Conservation (phyloP, 2,888 invertebrate species). For the Willowsia nigromaculata region DNA sequence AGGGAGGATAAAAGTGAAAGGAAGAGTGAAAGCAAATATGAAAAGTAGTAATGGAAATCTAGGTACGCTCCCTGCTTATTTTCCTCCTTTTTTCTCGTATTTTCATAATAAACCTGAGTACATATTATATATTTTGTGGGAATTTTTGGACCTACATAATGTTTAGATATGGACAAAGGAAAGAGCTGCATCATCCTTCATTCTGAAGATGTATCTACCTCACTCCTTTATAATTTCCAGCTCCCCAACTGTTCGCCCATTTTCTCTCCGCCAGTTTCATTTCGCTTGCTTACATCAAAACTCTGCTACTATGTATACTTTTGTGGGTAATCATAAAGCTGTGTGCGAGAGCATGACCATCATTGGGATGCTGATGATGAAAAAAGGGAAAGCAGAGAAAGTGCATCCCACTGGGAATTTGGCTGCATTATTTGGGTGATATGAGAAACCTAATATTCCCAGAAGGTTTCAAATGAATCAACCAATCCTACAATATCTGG, state of each 20-base stretch:
- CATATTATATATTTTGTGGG: not conserved
- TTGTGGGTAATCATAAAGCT: too few relatives aligned
- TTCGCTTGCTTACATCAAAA: slow-evolving; percentile 14
- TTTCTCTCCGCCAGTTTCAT: slow-evolving; percentile 35
- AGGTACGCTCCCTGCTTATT: not conserved
- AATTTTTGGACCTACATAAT: not conserved
- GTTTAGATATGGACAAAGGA: not conserved
- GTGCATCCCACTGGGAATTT: slow-evolving; percentile 38
- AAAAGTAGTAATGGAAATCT: too few relatives aligned
- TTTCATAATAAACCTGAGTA: slow-evolving; percentile 20
- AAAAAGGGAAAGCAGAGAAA: slow-evolving; percentile 13
- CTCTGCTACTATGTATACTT: too few relatives aligned
- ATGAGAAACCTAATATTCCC: slow-evolving; percentile 47
- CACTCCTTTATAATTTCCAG: slow-evolving; percentile 42
- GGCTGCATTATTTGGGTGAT: slow-evolving; percentile 37
- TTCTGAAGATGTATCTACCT: not conserved
- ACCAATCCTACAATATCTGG: not conserved
- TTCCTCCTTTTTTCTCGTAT: not conserved
- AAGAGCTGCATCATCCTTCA: not conserved
- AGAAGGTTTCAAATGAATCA: not conserved
- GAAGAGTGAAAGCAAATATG: not conserved
- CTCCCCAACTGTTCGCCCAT: slow-evolving; percentile 38
- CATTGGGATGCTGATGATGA: not conserved
- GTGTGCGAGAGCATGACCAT: not conserved
- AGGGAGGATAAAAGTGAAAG: too few relatives aligned